phyloP scores from a whole-genome alignment of 2,888 invertebrate species.

The Thelaira solivaga region DNA sequence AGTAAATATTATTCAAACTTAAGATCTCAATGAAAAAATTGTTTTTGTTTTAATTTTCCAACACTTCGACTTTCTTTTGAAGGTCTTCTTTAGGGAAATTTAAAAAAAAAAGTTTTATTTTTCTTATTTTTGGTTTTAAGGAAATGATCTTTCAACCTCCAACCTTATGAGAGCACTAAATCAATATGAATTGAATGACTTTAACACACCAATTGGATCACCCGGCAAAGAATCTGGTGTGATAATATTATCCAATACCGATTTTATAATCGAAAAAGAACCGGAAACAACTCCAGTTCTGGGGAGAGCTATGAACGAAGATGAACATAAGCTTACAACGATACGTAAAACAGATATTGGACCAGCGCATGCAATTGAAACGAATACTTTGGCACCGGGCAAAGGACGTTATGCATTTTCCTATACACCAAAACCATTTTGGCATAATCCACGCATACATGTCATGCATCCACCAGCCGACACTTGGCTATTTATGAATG shows the following conservation, averaged over 20 bases:
- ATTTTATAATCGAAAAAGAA: constrained; percentile 72
- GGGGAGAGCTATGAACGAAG: constrained; percentile 66
- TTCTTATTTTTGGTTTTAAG: constrained; percentile 54
- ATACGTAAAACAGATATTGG: constrained; percentile 77
- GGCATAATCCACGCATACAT: constrained; percentile 88
- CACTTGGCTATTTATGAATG: constrained; percentile 91
- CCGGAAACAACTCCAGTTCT: constrained; percentile 67
- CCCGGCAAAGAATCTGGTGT: constrained; percentile 75
- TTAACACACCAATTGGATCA: constrained; percentile 69
- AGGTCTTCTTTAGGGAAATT: no score
- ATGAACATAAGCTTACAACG: constrained; percentile 71
- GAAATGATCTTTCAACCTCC: constrained; percentile 72
- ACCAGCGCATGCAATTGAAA: constrained; percentile 78
- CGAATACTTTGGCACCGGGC: constrained; percentile 85
- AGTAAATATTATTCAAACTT: no score
- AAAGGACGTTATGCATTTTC: constrained; percentile 95
- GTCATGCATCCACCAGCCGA: constrained; percentile 84
- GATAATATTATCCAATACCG: constrained; percentile 74
- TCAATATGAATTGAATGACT: constrained; percentile 71
- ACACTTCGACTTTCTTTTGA: no score
- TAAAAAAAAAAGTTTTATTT: neutral
- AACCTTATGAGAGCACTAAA: constrained; percentile 71
- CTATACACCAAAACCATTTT: constrained; percentile 88
- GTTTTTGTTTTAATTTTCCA: no score
- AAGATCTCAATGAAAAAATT: no score